Evolutionary conservation across 2,888 invertebrate species (phyloP).

Genomic region (Diadromus collaris): DNA sequence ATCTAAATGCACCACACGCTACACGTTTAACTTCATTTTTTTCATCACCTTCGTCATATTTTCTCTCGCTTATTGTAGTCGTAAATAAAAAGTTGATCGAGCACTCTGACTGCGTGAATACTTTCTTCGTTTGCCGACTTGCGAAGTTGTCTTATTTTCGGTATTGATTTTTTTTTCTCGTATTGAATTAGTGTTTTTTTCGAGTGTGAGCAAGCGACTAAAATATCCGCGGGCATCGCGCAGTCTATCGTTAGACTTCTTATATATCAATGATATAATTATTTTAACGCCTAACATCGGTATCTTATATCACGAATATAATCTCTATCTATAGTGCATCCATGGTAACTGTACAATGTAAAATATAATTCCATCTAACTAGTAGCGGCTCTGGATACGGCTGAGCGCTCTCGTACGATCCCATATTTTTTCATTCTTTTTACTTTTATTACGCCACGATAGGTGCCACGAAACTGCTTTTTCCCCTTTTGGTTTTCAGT

Average conservation of each 20-base stretch:
- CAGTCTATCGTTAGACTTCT: constrained; percentile 46
- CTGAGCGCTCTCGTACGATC: constrained; percentile 66
- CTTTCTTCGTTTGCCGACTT: constrained; percentile 60
- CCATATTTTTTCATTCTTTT: constrained; percentile 54
- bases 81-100: constrained; percentile 62
- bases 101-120: constrained; percentile 56
- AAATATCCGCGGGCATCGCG: constrained; percentile 59
- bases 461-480: constrained; percentile 9
- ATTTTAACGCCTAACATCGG: constrained; percentile 54
- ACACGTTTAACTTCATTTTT: constrained; percentile 56
- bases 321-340: constrained; percentile 72
- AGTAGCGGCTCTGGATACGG: constrained; percentile 73
- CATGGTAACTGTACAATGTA: constrained; percentile 78
- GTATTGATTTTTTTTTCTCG: constrained; percentile 17
- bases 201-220: constrained; percentile 62
- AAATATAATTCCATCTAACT: constrained; percentile 79
- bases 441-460: background rate
- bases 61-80: constrained; percentile 49
- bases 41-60: constrained; percentile 29
- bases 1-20: constrained; percentile 74
- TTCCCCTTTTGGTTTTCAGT: background rate
- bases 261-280: constrained; percentile 51
- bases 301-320: constrained; percentile 65
- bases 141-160: constrained; percentile 27
- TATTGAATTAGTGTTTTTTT: constrained; percentile 31